Conservation (phyloP, 2,797 vertebrate genomes). For the Steatocranus sp. region DNA sequence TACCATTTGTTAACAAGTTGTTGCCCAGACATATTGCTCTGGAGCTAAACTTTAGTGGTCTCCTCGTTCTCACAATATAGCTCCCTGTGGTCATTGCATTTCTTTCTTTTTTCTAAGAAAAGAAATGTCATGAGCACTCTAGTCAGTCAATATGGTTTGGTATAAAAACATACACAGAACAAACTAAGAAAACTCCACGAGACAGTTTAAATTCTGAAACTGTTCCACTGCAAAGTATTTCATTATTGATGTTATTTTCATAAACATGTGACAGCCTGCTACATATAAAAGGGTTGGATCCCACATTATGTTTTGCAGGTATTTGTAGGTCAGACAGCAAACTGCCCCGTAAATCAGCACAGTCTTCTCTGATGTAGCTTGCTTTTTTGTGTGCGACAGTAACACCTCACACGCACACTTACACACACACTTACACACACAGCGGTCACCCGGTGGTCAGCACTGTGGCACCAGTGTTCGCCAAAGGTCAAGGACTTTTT, state of each 20-base stretch:
- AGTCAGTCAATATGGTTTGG: neutral
- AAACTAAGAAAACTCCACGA: neutral
- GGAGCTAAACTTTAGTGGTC: neutral
- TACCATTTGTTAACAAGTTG: neutral
- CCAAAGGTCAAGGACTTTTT: conserved; percentile 55
- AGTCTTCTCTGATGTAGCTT: neutral
- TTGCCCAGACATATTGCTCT: neutral
- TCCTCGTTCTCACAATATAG: neutral
- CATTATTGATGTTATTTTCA: fast-evolving
- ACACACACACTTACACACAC: neutral
- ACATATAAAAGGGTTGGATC: neutral
- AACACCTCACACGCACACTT: neutral
- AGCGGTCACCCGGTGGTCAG: conserved; percentile 9
- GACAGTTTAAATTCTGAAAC: fast-evolving
- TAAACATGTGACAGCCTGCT: neutral
- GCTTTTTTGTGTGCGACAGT: neutral
- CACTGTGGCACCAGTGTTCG: neutral
- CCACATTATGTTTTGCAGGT: neutral
- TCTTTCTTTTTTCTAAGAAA: neutral
- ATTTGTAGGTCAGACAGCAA: neutral
- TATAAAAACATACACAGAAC: neutral
- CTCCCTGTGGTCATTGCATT: neutral
- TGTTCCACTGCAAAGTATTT: fast-evolving
- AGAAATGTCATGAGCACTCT: neutral
- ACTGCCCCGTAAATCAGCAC: neutral